Evolutionary conservation across 2,888 invertebrate genomes (phyloP), one percentile per base, ranked within the genome.

Genomic region (Pseudolycoriella hygida): DNA sequence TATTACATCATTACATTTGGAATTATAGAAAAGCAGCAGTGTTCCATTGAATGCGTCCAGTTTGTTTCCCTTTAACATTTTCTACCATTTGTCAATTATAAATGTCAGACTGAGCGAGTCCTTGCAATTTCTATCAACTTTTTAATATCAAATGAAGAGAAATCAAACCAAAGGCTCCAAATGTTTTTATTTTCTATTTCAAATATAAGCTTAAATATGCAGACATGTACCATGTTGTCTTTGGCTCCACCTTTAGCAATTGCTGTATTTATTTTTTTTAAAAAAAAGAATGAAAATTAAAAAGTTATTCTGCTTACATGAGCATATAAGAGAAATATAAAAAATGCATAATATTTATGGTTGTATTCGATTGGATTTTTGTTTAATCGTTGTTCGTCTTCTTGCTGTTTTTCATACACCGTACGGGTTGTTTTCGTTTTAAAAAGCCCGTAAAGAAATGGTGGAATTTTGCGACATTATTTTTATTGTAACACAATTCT

Each of bases 291-390:
- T 3, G 17, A 14, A 38, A 38, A 38, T 14, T 17, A 17, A 38
- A 38, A 14, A 14, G 6, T 14, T 34, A 14, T 14, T 34, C 34
- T 34, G 12, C 34, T 34, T 8, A 12, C 34, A 14, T 14, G 12
- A 34, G 15, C 14, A 14, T 20, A 41, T 25, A 12, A 25, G 20
- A 41, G 20, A 20, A 19, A 25, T 14, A 41, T 10, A 20, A 41
- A 41, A 41, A 25, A 14, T 41, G 20, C 41, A 19, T 41, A 41
- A 41, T 41, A 41, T 41, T 41, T 41, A 41, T 41, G 41, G 20
- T 20, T 41, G 25, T 20, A 41, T 41, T 25, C 41, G 41, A 41
- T 41, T 41, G 41, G 41, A 41, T 41, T 41, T 41, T 25, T 41
- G 25, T 41, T 14, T 3, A 25, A 25, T 4, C 40, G 18, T 19